Conservation (phyloP, 2,888 invertebrate genomes). For the Halictus ligatus region DNA sequence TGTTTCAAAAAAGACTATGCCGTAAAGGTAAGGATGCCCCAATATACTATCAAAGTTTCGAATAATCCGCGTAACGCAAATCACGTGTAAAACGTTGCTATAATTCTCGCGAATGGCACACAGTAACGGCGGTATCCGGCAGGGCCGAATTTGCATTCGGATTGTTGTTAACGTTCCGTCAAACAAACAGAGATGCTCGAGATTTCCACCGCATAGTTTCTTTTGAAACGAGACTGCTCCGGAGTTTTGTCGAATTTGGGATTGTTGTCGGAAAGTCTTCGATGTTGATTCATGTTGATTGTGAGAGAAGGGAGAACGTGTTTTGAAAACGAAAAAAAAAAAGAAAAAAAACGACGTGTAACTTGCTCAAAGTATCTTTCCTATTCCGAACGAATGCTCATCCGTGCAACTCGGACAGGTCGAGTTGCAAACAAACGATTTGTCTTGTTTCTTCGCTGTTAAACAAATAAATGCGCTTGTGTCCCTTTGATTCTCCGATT, state of each 20-base stretch:
- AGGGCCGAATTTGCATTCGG: neutral
- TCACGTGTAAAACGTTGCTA: neutral
- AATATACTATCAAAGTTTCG: constrained; percentile 21
- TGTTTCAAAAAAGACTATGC: constrained; percentile 47
- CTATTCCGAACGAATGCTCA: neutral
- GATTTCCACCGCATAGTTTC: constrained; percentile 35
- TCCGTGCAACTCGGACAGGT: neutral
- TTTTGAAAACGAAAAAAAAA: neutral
- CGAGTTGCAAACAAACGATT: neutral
- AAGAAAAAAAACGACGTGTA: neutral
- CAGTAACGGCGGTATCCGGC: neutral
- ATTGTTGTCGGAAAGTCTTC: constrained; percentile 28
- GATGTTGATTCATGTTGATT: neutral
- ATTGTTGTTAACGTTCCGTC: neutral
- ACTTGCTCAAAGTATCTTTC: neutral
- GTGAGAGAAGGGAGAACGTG: neutral
- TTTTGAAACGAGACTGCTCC: constrained; percentile 29
- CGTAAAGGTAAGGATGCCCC: constrained; percentile 45
- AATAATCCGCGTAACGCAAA: constrained; percentile 7
- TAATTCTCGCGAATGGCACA: neutral
- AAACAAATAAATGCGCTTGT: neutral
- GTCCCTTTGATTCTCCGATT: neutral
- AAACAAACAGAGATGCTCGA: neutral
- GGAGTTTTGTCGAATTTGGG: constrained; percentile 36
- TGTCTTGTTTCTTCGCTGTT: neutral